A percentile compares a stretch with the other conserved stretches of the same genome.
Conservation (phyloP, 2,797 vertebrate genomes). For the Manis pentadactyla region DNA sequence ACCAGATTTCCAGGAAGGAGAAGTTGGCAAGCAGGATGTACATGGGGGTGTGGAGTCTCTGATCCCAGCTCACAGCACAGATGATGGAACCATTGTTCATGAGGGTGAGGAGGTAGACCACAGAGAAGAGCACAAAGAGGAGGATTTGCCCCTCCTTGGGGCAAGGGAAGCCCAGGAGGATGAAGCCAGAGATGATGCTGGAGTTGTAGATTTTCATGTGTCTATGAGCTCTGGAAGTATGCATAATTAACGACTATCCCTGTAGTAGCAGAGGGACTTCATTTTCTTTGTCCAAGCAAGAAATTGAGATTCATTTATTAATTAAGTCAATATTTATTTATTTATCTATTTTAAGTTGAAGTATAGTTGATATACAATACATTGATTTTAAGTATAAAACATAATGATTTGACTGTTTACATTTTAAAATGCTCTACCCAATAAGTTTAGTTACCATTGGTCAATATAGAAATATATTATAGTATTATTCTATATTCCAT, state of each 20-base stretch:
- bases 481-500: no score
- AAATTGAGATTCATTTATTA: not conserved
- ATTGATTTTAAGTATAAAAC: no score
- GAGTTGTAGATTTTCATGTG: slow-evolving; percentile 15
- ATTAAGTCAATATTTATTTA: not conserved
- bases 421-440: no score
- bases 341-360: no score
- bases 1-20: slow-evolving; percentile 71
- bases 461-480: no score
- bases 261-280: not conserved
- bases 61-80: slow-evolving; percentile 48
- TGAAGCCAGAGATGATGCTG: slow-evolving; percentile 42
- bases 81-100: slow-evolving; percentile 66
- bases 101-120: slow-evolving; percentile 68
- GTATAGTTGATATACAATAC: no score
- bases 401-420: no score
- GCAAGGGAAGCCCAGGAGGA: slow-evolving; percentile 63
- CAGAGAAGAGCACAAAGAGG: slow-evolving; percentile 66
- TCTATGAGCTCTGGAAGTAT: not conserved
- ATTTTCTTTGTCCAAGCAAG: not conserved
- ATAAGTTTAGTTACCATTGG: no score
- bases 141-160: not conserved
- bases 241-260: not conserved
- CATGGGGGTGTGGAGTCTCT: slow-evolving; percentile 68
- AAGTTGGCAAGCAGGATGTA: slow-evolving; percentile 69